Evolutionary conservation across 2,797 vertebrate species (phyloP).

Genomic region (Meriones psammophilus): DNA sequence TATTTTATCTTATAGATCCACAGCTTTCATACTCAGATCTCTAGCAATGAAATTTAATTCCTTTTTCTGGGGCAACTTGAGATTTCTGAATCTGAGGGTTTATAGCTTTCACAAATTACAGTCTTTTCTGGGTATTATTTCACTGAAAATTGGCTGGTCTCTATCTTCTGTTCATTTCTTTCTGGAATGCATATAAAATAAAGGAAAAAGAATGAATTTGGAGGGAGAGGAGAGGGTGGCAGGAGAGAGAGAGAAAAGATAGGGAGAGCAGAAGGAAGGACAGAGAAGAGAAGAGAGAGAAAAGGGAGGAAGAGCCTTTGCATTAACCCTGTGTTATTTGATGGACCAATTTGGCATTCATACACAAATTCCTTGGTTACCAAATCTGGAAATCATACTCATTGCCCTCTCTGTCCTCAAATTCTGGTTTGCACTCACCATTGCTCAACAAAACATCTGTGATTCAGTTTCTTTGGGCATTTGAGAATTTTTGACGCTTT

Average conservation of each 20-base stretch:
- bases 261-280: too few species aligned
- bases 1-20: background rate
- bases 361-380: background rate
- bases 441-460: background rate
- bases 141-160: conserved; percentile 1
- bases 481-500: background rate
- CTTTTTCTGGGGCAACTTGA: background rate
- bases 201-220: background rate
- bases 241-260: fast-evolving
- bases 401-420: background rate
- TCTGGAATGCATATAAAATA: background rate
- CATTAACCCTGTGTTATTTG: background rate
- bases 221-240: too few species aligned
- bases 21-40: conserved; percentile 12
- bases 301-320: background rate
- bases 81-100: conserved; percentile 58
- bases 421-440: background rate
- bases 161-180: conserved; percentile 7
- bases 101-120: conserved; percentile 45
- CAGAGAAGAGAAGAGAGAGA: fast-evolving
- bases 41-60: conserved; percentile 27
- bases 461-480: background rate
- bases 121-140: conserved; percentile 9
- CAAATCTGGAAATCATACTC: background rate
- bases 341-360: background rate